Evolutionary conservation across 2,113 vertebrate genomes (phyloP).

Genomic region (Notothenia coriiceps): DNA sequence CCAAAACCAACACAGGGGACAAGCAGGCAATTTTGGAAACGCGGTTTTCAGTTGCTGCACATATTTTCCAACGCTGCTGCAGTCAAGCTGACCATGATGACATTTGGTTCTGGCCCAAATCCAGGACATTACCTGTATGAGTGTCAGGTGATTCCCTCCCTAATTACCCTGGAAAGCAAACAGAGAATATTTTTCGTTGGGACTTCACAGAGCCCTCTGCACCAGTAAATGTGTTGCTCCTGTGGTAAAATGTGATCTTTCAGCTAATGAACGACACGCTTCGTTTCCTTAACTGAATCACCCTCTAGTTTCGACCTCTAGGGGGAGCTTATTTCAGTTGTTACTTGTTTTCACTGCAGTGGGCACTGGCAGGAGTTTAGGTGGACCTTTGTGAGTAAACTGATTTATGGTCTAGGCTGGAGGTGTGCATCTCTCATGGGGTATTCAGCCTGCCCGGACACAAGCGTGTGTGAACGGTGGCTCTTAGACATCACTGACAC

Average conservation of each 20-base stretch:
- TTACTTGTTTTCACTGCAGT: slow-evolving; percentile 73
- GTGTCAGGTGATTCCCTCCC: slow-evolving; percentile 82
- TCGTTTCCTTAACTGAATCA: slow-evolving; percentile 74
- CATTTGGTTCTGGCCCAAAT: slow-evolving; percentile 68
- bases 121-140: slow-evolving; percentile 80
- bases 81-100: slow-evolving; percentile 74
- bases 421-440: slow-evolving; percentile 73
- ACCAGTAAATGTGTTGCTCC: slow-evolving; percentile 76
- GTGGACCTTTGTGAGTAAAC: slow-evolving; percentile 70
- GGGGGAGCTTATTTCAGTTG: slow-evolving; percentile 73
- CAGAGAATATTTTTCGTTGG: slow-evolving; percentile 77
- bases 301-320: slow-evolving; percentile 74
- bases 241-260: slow-evolving; percentile 83
- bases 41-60: slow-evolving; percentile 81
- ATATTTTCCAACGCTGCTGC: slow-evolving; percentile 79
- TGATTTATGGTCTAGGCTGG: slow-evolving; percentile 75
- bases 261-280: slow-evolving; percentile 81
- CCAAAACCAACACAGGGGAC: slow-evolving; percentile 86
- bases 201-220: slow-evolving; percentile 73
- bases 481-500: slow-evolving; percentile 82
- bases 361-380: slow-evolving; percentile 73
- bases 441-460: slow-evolving; percentile 67
- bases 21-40: slow-evolving; percentile 81
- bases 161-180: slow-evolving; percentile 83
- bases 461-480: slow-evolving; percentile 76